phyloP scores from a whole-genome alignment of 2,113 vertebrate species.

The Astur gentilis region DNA sequence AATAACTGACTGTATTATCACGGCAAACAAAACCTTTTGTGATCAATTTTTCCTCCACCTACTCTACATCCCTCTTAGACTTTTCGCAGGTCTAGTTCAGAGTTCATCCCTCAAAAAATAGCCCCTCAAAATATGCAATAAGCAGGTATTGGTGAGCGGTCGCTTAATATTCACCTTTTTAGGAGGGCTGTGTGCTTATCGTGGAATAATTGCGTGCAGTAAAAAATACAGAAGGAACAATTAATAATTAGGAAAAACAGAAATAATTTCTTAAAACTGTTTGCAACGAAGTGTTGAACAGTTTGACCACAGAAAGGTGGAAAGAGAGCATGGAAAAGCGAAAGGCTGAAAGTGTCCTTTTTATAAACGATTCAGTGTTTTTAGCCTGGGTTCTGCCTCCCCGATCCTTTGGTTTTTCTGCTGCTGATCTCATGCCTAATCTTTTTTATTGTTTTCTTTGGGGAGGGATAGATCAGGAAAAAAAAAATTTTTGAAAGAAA shows the following conservation, averaged over 20 bases:
- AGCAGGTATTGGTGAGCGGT: neutral
- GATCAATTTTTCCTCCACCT: neutral
- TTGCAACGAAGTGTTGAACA: constrained; percentile 36
- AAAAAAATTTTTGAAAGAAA: neutral
- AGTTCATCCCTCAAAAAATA: constrained; percentile 13
- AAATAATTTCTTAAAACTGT: constrained; percentile 43
- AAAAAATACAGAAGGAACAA: constrained; percentile 1
- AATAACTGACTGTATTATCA: constrained; percentile 6
- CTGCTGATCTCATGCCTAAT: constrained; percentile 13
- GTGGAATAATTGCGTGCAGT: neutral
- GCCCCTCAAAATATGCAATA: constrained; percentile 22
- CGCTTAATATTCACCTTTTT: neutral
- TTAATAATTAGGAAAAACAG: neutral
- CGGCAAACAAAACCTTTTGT: constrained; percentile 27
- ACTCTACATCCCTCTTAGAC: neutral
- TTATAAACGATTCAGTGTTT: neutral
- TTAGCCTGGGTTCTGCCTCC: neutral
- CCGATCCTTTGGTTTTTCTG: constrained; percentile 20
- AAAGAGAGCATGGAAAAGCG: neutral
- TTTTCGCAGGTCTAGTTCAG: neutral
- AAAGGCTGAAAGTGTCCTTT: constrained; percentile 24
- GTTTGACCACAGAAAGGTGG: neutral
- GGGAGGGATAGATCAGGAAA: neutral
- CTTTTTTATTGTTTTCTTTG: constrained; percentile 47
- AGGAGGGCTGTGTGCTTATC: neutral